These are phyloP conservation scores for Lobophora halterata DNA, from an alignment of 2,888 invertebrate genomes.

Conservation along the genomic window DNA sequence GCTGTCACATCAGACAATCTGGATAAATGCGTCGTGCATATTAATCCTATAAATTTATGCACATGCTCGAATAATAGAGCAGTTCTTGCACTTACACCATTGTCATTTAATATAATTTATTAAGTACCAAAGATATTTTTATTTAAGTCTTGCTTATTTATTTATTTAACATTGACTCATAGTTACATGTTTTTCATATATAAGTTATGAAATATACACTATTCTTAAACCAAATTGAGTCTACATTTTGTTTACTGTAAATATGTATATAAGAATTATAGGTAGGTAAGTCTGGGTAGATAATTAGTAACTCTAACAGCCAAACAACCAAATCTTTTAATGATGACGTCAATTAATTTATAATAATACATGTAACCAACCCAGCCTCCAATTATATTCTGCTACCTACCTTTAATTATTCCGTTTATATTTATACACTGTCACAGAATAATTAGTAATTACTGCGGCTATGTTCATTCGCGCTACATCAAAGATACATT, in stretches of 20 bases:
- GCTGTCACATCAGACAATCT: conserved; percentile 43
- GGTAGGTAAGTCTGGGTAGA: no score
- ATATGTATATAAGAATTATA: no score
- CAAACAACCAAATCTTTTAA: background rate
- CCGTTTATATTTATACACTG: conserved; percentile 8
- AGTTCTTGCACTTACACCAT: conserved; percentile 9
- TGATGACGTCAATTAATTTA: conserved; percentile 1
- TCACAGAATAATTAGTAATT: conserved; percentile 27
- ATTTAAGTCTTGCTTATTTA: no score
- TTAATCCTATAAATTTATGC: conserved; percentile 15
- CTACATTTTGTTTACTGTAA: no score
- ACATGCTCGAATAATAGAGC: conserved; percentile 8
- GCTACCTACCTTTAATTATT: conserved; percentile 9
- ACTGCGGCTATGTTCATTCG: conserved; percentile 51
- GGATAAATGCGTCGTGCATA: conserved; percentile 31
- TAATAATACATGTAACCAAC: no score
- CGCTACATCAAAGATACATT: conserved; percentile 61
- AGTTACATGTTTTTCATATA: no score
- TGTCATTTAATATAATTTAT: no score
- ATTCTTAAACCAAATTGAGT: no score
- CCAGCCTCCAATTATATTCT: background rate
- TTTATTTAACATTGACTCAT: no score
- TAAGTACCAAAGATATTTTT: no score
- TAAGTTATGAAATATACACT: no score
- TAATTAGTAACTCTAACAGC: no score